A percentile compares a stretch with the other conserved stretches of the same genome.
Conservation (phyloP, 2,797 vertebrate genomes). For the Pogonophryne albipinna region DNA sequence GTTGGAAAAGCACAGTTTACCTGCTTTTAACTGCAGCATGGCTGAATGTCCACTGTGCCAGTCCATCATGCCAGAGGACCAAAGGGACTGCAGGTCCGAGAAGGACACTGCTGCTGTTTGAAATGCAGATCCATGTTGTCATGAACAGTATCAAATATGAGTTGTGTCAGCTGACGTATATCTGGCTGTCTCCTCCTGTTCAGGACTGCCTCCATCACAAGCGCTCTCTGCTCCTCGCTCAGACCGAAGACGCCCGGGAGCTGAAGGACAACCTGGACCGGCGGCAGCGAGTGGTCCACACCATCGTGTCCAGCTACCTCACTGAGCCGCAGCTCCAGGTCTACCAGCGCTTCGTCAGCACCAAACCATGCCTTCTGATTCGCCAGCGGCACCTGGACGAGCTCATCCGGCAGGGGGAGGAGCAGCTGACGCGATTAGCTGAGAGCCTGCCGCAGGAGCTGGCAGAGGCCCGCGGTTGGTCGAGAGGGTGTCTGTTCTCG, state of each 20-base stretch:
- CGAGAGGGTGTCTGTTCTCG: not conserved
- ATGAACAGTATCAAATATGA: not conserved
- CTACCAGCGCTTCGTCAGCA: constrained; percentile 90
- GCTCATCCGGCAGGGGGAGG: constrained; percentile 91
- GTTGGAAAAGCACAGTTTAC: not conserved
- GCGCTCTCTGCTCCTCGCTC: constrained; percentile 89
- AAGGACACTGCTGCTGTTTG: not conserved
- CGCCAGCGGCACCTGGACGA: constrained; percentile 94
- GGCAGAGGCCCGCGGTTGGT: constrained; percentile 42
- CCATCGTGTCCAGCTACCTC: constrained; percentile 90
- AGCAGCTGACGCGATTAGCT: constrained; percentile 88
- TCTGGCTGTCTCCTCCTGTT: not conserved
- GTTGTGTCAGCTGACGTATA: not conserved
- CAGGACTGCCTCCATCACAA: constrained; percentile 92
- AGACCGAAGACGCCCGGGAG: constrained; percentile 94
- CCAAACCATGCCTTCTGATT: constrained; percentile 93
- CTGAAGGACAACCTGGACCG: constrained; percentile 97
- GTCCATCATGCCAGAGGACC: not conserved
- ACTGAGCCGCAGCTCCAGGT: constrained; percentile 87
- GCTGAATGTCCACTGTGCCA: not conserved
- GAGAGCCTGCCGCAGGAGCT: constrained; percentile 86
- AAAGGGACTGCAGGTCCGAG: not conserved
- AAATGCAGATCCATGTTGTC: not conserved
- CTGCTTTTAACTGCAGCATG: not conserved
- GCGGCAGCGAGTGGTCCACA: constrained; percentile 89